Conservation (phyloP, 2,797 vertebrate species). For the Acipenser oxyrinchus region DNA sequence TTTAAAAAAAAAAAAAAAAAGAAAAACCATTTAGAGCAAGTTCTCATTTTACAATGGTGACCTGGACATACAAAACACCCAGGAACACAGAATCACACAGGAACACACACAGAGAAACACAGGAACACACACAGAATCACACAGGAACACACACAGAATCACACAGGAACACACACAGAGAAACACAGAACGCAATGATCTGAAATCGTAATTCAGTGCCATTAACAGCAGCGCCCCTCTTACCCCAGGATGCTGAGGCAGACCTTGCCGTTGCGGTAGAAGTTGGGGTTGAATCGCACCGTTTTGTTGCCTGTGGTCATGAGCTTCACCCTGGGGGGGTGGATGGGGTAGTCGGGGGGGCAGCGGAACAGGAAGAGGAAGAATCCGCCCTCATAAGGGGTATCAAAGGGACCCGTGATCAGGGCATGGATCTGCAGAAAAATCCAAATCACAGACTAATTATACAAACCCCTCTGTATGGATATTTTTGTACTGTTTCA, state of each 20-base stretch:
- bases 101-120: background rate
- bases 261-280: slow-evolving; percentile 97
- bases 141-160: background rate
- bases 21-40: no score
- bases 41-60: no score
- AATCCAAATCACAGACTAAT: no score
- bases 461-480: no score
- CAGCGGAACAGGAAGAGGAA: slow-evolving; percentile 98
- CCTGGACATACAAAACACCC: background rate
- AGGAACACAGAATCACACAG: background rate
- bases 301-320: slow-evolving; percentile 97
- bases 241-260: slow-evolving; percentile 98
- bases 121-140: background rate
- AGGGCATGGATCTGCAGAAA: slow-evolving; percentile 89
- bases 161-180: background rate
- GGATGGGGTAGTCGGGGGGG: slow-evolving; percentile 96
- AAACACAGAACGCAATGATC: background rate
- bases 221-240: slow-evolving; percentile 29
- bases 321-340: slow-evolving; percentile 92
- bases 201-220: no score
- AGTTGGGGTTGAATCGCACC: slow-evolving; percentile 98
- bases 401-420: slow-evolving; percentile 96
- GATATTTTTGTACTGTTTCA: no score
- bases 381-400: slow-evolving; percentile 95
- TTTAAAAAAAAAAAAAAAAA: no score